Conservation (phyloP, 2,888 invertebrate genomes). For the Psylliodes chrysocephalus region DNA sequence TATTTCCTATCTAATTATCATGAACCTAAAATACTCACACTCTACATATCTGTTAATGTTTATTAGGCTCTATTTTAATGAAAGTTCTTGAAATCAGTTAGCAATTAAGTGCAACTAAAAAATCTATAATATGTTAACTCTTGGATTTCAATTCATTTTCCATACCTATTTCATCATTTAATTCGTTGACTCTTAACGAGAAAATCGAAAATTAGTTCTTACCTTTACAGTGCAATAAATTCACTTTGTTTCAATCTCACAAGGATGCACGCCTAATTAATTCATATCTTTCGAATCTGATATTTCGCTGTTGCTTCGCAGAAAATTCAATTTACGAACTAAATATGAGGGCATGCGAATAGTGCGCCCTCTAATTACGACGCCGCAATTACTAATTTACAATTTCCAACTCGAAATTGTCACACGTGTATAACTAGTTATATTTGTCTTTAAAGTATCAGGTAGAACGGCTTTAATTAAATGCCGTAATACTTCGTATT, state of each 20-base stretch:
- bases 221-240: conserved; percentile 20
- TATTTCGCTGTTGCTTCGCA: conserved; percentile 8
- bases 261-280: conserved; percentile 21
- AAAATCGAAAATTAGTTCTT: conserved; percentile 13
- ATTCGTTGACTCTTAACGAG: not conserved
- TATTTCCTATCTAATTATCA: too few species aligned
- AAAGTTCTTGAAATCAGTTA: too few species aligned
- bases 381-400: conserved; percentile 31
- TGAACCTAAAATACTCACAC: too few species aligned
- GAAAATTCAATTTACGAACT: conserved; percentile 28
- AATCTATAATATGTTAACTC: too few species aligned
- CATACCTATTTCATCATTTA: not conserved
- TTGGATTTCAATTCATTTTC: not conserved
- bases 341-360: conserved; percentile 24
- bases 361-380: conserved; percentile 24
- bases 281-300: conserved; percentile 24
- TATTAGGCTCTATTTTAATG: too few species aligned
- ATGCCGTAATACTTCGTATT: conserved; percentile 15
- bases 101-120: too few species aligned
- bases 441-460: conserved; percentile 17
- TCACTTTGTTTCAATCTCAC: conserved; percentile 13
- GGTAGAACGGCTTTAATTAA: conserved; percentile 19
- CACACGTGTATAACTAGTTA: conserved; percentile 30
- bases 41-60: too few species aligned
- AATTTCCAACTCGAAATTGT: conserved; percentile 25